Evolutionary conservation across 2,113 vertebrate genomes (phyloP).

Genomic region (Lophura nycthemera): DNA sequence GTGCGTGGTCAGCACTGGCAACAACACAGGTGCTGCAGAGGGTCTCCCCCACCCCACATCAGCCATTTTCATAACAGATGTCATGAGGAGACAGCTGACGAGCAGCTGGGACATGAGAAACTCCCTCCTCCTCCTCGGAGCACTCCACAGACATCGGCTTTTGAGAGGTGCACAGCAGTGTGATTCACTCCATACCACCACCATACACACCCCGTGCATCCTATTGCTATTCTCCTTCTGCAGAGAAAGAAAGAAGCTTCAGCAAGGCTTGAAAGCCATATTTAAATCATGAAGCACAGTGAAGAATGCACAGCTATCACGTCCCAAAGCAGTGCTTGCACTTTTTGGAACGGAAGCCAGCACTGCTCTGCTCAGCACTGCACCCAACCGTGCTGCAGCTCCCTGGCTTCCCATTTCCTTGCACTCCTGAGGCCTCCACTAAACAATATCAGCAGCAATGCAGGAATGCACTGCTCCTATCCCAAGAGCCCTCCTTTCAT

Average conservation of each 20-base stretch:
- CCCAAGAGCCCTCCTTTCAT: neutral
- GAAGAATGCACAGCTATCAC: accelerated
- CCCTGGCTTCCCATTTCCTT: accelerated
- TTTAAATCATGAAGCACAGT: neutral
- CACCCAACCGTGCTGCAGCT: neutral
- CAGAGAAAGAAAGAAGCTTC: neutral
- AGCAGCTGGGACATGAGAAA: neutral
- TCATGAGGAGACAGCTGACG: neutral
- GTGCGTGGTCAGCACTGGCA: too few relatives aligned
- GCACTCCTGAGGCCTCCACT: accelerated
- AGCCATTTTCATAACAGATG: neutral
- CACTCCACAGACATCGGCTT: neutral
- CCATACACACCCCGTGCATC: neutral
- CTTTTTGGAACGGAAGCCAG: neutral
- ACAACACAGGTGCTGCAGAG: neutral
- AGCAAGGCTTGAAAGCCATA: neutral
- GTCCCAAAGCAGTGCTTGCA: neutral
- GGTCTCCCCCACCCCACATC: neutral
- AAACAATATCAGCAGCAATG: neutral
- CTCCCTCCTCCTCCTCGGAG: neutral
- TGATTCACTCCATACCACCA: neutral
- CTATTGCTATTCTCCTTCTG: neutral
- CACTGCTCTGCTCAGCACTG: accelerated
- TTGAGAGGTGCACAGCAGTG: neutral
- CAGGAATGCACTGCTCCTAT: neutral